phyloP scores from a whole-genome alignment of 2,113 vertebrate genomes.

The Leptobrachium leishanense region DNA sequence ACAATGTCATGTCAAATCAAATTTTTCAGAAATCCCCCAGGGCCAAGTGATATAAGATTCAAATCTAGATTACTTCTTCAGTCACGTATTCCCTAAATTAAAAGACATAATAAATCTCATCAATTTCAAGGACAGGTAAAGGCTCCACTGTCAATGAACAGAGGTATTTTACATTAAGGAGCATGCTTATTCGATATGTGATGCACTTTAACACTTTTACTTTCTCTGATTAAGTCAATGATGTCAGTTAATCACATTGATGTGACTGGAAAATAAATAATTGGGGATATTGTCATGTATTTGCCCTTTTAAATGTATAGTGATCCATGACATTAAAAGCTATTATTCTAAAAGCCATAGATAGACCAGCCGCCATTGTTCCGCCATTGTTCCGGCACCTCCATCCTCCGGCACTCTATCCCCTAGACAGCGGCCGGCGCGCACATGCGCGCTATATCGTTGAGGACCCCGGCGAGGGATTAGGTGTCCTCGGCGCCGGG shows the following conservation, averaged over 20 bases:
- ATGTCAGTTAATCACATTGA: conserved; percentile 9
- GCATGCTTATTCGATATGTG: conserved; percentile 38
- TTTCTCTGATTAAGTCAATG: conserved; percentile 22
- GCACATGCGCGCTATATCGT: too few species aligned
- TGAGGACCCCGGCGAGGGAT: too few species aligned
- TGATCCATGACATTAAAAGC: too few species aligned
- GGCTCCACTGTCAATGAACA: conserved; percentile 15
- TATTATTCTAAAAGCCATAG: too few species aligned
- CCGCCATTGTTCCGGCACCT: too few species aligned
- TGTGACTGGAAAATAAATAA: conserved; percentile 13
- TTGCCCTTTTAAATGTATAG: too few species aligned
- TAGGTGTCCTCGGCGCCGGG: too few species aligned
- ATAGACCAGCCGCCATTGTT: too few species aligned
- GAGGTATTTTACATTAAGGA: conserved; percentile 32
- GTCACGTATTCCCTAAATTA: conserved; percentile 45
- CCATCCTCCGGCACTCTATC: too few species aligned
- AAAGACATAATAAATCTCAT: conserved; percentile 43
- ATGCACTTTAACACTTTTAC: conserved; percentile 29
- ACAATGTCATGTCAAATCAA: conserved; percentile 43
- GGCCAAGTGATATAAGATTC: conserved; percentile 43
- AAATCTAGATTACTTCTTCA: conserved; percentile 38
- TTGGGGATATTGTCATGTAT: neutral
- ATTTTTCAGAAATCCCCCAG: conserved; percentile 31
- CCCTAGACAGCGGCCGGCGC: too few species aligned
- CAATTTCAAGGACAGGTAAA: conserved; percentile 40